These are phyloP conservation scores for Distichodus sexfasciatus DNA, from an alignment of 2,797 vertebrate species.

Conservation along the genomic window DNA sequence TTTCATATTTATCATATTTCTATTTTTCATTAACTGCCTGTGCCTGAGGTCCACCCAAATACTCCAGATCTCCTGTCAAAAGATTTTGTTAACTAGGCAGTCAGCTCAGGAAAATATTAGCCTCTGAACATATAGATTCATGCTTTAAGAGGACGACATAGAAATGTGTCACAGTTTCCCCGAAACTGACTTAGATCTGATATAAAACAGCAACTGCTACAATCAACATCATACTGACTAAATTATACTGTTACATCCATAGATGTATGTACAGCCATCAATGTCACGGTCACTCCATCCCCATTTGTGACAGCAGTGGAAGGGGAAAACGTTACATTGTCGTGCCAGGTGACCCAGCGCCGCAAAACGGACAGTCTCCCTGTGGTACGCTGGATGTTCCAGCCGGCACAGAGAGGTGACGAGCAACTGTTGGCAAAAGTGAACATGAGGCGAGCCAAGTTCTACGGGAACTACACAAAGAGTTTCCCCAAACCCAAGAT, in stretches of 20 bases:
- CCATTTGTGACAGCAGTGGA: constrained; percentile 80
- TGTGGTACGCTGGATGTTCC: constrained; percentile 89
- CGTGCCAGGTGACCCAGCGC: constrained; percentile 84
- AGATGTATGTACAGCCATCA: constrained; percentile 84
- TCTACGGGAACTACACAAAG: constrained; percentile 91
- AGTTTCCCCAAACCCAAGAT: constrained; percentile 80
- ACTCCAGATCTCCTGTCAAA: constrained; percentile 20
- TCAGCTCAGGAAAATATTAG: constrained; percentile 14
- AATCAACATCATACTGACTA: too few species aligned
- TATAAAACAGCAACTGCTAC: too few species aligned
- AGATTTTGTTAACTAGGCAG: not conserved
- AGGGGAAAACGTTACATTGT: constrained; percentile 86
- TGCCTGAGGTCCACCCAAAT: constrained; percentile 5
- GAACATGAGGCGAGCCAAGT: constrained; percentile 89
- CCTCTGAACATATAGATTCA: too few species aligned
- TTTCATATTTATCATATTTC: not conserved
- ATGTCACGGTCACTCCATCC: constrained; percentile 86
- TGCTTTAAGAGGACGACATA: too few species aligned
- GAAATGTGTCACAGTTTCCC: too few species aligned
- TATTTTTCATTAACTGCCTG: not conserved
- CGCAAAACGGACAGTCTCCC: constrained; percentile 79
- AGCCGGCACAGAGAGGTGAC: constrained; percentile 62
- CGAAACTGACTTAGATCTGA: too few species aligned
- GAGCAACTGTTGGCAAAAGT: constrained; percentile 87
- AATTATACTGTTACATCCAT: constrained; percentile 30